Evolutionary conservation across 2,888 invertebrate genomes (phyloP).

Genomic region (Cartodere bifasciata): DNA sequence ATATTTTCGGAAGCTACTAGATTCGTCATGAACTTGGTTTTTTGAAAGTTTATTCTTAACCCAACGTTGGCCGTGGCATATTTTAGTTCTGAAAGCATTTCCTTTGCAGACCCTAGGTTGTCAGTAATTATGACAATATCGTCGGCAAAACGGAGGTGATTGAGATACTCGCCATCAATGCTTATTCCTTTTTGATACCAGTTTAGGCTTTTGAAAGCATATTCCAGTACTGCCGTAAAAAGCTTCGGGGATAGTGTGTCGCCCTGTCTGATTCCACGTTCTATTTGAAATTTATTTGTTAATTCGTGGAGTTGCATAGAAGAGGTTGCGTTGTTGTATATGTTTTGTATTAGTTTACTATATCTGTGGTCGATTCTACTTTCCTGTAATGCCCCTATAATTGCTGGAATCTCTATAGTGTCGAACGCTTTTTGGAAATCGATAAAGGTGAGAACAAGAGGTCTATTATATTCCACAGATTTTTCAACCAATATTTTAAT

Average conservation of each 20-base stretch:
- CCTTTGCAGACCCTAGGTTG: not conserved
- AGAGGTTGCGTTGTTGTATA: slow-evolving; percentile 3
- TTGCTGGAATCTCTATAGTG: slow-evolving; percentile 1
- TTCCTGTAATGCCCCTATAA: slow-evolving; percentile 1
- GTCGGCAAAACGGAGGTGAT: slow-evolving; percentile 10
- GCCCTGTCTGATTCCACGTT: slow-evolving; percentile 9
- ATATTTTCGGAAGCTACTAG: slow-evolving; percentile 1
- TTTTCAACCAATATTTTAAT: slow-evolving; percentile 3
- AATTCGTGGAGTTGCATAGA: slow-evolving; percentile 5
- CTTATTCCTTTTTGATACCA: slow-evolving; percentile 7
- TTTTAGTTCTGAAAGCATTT: not conserved
- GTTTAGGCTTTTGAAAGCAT: slow-evolving; percentile 9
- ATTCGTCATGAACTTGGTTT: slow-evolving; percentile 5
- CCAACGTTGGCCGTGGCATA: not conserved
- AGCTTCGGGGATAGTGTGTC: slow-evolving; percentile 9
- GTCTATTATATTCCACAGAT: slow-evolving; percentile 5
- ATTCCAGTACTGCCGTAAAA: slow-evolving; percentile 9
- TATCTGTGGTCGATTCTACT: slow-evolving; percentile 4
- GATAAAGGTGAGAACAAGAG: slow-evolving; percentile 3
- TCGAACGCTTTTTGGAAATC: slow-evolving; percentile 6
- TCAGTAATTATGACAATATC: slow-evolving; percentile 3
- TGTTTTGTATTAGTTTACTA: slow-evolving; percentile 2
- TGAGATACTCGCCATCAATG: slow-evolving; percentile 10
- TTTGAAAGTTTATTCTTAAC: not conserved
- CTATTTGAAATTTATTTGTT: slow-evolving; percentile 8